Evolutionary conservation across 2,113 vertebrate genomes (phyloP).

Genomic region (Neolamprologus tretocephalus): DNA sequence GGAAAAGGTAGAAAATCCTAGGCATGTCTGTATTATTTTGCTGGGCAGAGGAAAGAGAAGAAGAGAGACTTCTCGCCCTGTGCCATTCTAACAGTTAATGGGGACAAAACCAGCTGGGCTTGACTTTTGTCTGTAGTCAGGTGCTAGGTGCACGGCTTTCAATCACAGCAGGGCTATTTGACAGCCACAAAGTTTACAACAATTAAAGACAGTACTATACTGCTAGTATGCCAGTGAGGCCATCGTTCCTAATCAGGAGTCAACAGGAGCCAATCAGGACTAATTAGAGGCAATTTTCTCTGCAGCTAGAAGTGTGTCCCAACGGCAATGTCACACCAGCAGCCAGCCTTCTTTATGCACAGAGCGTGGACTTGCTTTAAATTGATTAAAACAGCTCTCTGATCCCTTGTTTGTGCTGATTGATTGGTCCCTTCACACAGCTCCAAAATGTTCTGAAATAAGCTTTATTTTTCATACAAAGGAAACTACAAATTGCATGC

Average conservation of each 20-base stretch:
- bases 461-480: neutral
- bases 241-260: constrained; percentile 63
- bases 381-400: neutral
- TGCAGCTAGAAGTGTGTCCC: constrained; percentile 46
- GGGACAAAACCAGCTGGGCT: neutral
- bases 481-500: neutral
- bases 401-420: neutral
- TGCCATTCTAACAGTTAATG: neutral
- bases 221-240: constrained; percentile 52
- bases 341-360: constrained; percentile 4
- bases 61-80: neutral
- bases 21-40: neutral
- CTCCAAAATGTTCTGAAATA: neutral
- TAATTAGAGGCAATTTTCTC: constrained; percentile 66
- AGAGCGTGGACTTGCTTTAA: neutral
- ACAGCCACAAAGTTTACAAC: constrained; percentile 13
- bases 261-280: constrained; percentile 71
- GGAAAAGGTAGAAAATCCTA: neutral
- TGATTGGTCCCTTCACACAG: neutral
- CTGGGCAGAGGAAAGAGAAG: neutral
- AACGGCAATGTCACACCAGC: constrained; percentile 16
- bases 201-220: constrained; percentile 14
- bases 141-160: neutral
- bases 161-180: constrained; percentile 3
- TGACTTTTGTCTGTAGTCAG: neutral